Evolutionary conservation across 2,797 vertebrate species (phyloP).

Genomic region (Crax fasciolata): DNA sequence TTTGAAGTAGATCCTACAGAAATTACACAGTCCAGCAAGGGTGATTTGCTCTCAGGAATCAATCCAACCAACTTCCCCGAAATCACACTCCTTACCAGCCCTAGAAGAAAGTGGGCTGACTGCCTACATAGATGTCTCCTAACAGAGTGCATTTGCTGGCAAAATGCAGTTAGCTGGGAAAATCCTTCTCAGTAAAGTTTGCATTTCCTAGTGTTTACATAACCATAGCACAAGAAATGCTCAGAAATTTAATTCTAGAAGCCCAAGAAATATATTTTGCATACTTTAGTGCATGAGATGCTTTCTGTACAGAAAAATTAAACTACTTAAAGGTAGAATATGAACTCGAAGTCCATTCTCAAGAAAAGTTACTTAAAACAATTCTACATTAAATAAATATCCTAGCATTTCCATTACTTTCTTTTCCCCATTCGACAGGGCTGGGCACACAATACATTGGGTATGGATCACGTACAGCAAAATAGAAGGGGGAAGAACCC

Average conservation of each 20-base stretch:
- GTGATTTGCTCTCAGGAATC: neutral
- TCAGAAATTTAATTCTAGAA: neutral
- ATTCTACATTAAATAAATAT: neutral
- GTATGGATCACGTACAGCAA: accelerated
- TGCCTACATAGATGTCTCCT: neutral
- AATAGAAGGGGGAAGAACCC: neutral
- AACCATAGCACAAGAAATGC: neutral
- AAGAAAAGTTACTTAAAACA: neutral
- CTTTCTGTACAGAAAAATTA: neutral
- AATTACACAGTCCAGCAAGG: neutral
- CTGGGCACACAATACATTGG: neutral
- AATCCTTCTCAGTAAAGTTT: neutral
- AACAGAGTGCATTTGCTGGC: neutral
- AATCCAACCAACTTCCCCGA: neutral
- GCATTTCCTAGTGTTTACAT: neutral
- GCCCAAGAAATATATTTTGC: neutral
- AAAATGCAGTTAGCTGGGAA: neutral
- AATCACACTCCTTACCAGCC: neutral
- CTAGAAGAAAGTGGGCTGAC: neutral
- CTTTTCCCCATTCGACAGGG: neutral
- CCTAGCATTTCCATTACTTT: neutral
- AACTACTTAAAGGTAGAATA: neutral
- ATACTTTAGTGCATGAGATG: neutral
- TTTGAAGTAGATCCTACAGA: neutral
- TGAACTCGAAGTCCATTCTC: neutral